Percentiles rank a stretch among this genome's conserved stretches.
These are phyloP conservation scores for Carabus problematicus DNA, from an alignment of 2,888 invertebrate genomes.

Conservation along the genomic window DNA sequence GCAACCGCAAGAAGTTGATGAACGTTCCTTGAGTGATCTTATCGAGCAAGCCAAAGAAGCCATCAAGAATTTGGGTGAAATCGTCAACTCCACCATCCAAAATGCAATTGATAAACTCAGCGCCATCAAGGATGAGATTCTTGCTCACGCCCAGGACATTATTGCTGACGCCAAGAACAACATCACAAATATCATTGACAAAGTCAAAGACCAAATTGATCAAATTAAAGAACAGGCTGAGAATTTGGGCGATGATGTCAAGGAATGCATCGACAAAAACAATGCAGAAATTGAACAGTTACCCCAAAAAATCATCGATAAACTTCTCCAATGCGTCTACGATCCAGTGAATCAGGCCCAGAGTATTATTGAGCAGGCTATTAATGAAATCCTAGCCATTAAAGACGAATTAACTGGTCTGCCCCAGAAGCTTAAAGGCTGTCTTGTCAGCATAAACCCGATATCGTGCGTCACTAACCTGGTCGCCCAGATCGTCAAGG, in stretches of 20 bases:
- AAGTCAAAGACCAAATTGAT: conserved; percentile 22
- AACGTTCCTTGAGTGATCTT: conserved; percentile 12
- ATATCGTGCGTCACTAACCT: conserved; percentile 24
- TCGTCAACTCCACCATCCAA: conserved; percentile 4
- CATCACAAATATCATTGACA: conserved; percentile 23
- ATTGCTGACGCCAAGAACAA: conserved; percentile 17
- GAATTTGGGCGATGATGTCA: conserved; percentile 35
- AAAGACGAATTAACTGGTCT: conserved; percentile 17
- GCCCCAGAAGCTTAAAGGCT: conserved; percentile 19
- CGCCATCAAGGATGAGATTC: background rate
- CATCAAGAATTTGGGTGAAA: conserved; percentile 5
- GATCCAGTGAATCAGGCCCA: conserved; percentile 8
- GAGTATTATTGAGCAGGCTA: conserved; percentile 19
- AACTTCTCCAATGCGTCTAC: conserved; percentile 19
- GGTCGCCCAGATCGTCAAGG: conserved; percentile 13
- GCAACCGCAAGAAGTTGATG: background rate
- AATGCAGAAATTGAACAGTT: conserved; percentile 14
- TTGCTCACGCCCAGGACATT: conserved; percentile 15
- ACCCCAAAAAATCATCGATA: conserved; percentile 9
- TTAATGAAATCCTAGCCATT: conserved; percentile 12
- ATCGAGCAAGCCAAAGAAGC: conserved; percentile 25
- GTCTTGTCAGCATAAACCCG: background rate
- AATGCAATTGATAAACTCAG: conserved; percentile 1
- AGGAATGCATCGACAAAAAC: conserved; percentile 38
- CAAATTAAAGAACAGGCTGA: conserved; percentile 38